Evolutionary conservation across 2,888 invertebrate species (phyloP).

Genomic region (Amorpha juglandis): DNA sequence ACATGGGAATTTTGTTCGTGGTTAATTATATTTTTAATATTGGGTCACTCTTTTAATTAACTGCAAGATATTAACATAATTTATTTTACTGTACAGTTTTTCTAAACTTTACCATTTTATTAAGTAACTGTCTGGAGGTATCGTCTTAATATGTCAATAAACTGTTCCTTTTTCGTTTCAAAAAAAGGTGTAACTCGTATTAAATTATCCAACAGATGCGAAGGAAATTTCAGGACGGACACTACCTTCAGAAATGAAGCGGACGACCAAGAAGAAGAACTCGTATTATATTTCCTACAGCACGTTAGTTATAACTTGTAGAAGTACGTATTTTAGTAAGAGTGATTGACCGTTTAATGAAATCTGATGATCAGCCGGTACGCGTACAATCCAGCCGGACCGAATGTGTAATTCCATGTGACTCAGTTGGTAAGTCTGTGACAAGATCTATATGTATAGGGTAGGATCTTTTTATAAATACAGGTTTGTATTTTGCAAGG

Average conservation of each 20-base stretch:
- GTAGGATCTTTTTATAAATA: neutral
- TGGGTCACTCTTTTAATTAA: no score
- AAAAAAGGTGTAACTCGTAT: neutral
- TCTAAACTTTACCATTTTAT: no score
- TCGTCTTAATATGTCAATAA: no score
- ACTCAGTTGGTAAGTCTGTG: slow-evolving; percentile 4
- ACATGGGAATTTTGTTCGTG: no score
- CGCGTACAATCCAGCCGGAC: slow-evolving; percentile 15
- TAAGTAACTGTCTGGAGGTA: no score
- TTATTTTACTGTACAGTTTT: no score
- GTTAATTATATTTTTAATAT: no score
- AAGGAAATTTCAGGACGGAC: no score
- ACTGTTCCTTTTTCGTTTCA: neutral
- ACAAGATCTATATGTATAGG: neutral
- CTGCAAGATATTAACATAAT: no score
- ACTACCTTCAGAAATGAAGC: no score
- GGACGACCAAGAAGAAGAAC: no score
- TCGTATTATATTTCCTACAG: neutral
- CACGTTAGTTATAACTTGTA: neutral
- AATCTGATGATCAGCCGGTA: slow-evolving; percentile 20
- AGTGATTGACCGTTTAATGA: slow-evolving; percentile 39
- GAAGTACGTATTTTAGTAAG: slow-evolving; percentile 28
- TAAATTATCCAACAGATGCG: no score
- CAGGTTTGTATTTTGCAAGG: neutral
- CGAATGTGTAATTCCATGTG: slow-evolving; percentile 15